Evolutionary conservation across 1,140 invertebrate species (phyloP), one percentile per base, ranked within the genome.

Genomic region (Cepaea nemoralis): DNA sequence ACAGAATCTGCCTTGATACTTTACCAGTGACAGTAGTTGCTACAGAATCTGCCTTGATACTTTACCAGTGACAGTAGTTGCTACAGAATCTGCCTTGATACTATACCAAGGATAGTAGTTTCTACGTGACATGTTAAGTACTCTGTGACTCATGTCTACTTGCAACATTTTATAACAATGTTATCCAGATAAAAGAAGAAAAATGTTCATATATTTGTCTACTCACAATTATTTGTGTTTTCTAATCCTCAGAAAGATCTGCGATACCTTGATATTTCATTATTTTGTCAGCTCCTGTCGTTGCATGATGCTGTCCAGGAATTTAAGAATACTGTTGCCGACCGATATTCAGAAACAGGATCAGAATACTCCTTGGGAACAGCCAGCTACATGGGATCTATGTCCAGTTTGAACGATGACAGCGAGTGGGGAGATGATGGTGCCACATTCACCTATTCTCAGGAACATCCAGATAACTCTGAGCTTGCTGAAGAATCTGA

Each of bases 221-320:
- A 16, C 14, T 35, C 39, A 14, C 33, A 77, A 70, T 42, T 0
- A 63, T 73, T 69, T 42, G 14, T 31, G 0, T 48, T 76, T 70
- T 71, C 24, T 59, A 55, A 63, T 83, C 59, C 94, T 69, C 93
- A 96, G 95, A 95, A 95, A 85, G 95, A 95, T 83, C 92, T 97
- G 0, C 93, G 96, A 31, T 95, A 96, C 88, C 87, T 97, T 88
- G 96, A 97, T 89, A 92, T 97, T 33, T 96, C 95, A 0, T 91
- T 97, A 40, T 92, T 97, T 1, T 96, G 95, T 0, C 96, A 97
- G 90, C 92, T 97, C 78, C 96, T 96, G 96, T 95, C 95, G 0
- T 91, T 97, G 14, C 96, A 96, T 90, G 96, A 97, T 90, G 95
- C 95, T 1, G 96, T 97, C 89, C 95, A 96, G 86, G 95, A 96